A percentile compares a stretch with the other conserved stretches of the same genome.
phyloP scores from a whole-genome alignment of 2,888 invertebrate species.

The Ophion ellenae region DNA sequence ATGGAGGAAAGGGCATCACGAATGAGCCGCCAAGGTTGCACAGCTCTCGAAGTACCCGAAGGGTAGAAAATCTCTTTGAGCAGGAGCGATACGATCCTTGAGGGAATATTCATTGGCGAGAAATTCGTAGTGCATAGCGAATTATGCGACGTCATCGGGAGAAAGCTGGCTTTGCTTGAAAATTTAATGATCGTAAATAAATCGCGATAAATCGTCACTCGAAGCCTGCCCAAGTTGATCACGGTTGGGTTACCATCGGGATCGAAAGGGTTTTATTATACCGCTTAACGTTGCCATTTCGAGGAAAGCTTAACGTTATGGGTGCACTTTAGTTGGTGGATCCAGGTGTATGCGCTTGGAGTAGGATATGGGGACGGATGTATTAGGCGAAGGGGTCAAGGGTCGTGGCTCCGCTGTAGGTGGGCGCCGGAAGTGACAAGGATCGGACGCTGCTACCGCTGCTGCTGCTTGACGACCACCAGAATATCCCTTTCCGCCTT shows the following conservation, averaged over 20 bases:
- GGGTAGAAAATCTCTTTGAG: not conserved
- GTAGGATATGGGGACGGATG: not conserved
- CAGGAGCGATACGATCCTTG: not conserved
- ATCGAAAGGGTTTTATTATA: slow-evolving; percentile 19
- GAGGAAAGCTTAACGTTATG: slow-evolving; percentile 12
- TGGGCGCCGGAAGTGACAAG: slow-evolving; percentile 53
- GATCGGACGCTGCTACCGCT: slow-evolving; percentile 33
- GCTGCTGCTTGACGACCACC: slow-evolving; percentile 36
- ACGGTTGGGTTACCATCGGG: not conserved
- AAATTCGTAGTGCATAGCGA: not conserved
- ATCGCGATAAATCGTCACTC: not conserved
- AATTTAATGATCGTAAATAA: not conserved
- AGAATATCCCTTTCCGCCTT: slow-evolving; percentile 26
- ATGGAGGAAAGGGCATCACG: not conserved
- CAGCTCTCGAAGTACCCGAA: not conserved
- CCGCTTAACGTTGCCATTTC: slow-evolving; percentile 10
- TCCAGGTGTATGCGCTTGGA: slow-evolving; percentile 15
- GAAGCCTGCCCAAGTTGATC: not conserved
- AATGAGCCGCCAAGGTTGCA: not conserved
- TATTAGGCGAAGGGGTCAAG: slow-evolving; percentile 55
- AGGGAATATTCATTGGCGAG: not conserved
- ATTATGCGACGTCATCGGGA: not conserved
- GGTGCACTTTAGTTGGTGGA: slow-evolving; percentile 26
- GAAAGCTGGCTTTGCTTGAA: not conserved
- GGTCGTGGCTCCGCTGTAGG: slow-evolving; percentile 40